These are phyloP conservation scores for Sebastes oblongus DNA, from an alignment of 2,797 vertebrate species.

Conservation along the genomic window DNA sequence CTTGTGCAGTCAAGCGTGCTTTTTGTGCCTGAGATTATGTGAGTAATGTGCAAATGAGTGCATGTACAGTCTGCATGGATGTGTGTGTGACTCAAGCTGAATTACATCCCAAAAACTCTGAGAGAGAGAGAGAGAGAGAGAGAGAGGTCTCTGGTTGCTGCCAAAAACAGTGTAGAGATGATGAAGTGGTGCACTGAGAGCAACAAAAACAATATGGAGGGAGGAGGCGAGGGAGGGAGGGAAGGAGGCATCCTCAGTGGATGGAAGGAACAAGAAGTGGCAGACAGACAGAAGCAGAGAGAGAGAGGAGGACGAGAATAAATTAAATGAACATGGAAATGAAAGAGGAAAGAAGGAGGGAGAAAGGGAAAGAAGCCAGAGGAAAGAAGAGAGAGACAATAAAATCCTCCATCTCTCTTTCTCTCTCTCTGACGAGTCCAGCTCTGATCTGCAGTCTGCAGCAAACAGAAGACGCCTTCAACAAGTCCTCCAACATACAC, in stretches of 20 bases:
- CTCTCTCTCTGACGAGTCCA: too few species aligned
- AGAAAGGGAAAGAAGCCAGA: neutral
- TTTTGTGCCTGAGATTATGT: neutral
- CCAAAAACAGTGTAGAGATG: slow-evolving; percentile 48
- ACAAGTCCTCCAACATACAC: too few species aligned
- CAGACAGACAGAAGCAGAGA: slow-evolving; percentile 22
- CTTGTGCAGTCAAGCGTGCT: neutral
- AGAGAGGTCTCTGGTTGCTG: slow-evolving; percentile 34
- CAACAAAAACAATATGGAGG: slow-evolving; percentile 59
- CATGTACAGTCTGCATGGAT: neutral
- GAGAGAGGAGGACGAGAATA: slow-evolving; percentile 7
- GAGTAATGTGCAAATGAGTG: neutral
- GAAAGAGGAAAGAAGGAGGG: neutral
- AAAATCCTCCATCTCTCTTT: neutral
- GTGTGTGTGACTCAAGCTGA: slow-evolving; percentile 39
- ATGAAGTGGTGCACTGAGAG: slow-evolving; percentile 56
- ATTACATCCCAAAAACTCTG: slow-evolving; percentile 50
- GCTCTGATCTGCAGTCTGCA: too few species aligned
- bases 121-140: neutral
- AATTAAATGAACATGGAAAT: slow-evolving; percentile 36
- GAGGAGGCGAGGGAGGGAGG: neutral
- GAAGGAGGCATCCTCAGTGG: slow-evolving; percentile 14
- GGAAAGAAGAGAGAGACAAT: neutral
- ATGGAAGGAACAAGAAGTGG: slow-evolving; percentile 30
- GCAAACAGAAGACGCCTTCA: too few species aligned